Conservation (phyloP, 1,140 invertebrate genomes). For the Cydia fagiglandana region DNA sequence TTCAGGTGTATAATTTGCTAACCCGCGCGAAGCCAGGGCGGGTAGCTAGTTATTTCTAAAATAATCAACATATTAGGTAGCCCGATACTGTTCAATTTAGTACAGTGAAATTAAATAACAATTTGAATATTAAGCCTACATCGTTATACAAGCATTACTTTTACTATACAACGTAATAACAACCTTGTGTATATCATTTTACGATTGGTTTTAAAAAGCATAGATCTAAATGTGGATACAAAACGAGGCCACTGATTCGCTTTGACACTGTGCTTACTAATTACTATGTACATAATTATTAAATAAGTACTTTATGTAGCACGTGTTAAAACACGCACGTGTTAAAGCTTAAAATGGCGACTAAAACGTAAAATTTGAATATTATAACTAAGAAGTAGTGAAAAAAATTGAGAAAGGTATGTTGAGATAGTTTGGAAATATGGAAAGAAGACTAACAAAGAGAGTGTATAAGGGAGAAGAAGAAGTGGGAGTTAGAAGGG, state of each 20-base stretch:
- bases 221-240: not conserved
- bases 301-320: not conserved
- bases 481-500: too few relatives aligned
- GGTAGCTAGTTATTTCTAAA: not conserved
- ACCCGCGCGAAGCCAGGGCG: too few relatives aligned
- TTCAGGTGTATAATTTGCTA: too few relatives aligned
- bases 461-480: too few relatives aligned
- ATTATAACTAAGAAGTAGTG: too few relatives aligned
- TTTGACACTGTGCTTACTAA: not conserved
- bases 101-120: not conserved
- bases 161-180: not conserved
- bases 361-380: too few relatives aligned
- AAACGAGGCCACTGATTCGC: not conserved
- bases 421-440: too few relatives aligned
- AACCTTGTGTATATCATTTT: not conserved
- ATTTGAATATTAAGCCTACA: not conserved
- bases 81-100: not conserved
- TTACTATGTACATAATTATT: not conserved
- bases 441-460: too few relatives aligned
- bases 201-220: not conserved
- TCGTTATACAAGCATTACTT: not conserved
- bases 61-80: not conserved
- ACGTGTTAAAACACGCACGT: too few relatives aligned
- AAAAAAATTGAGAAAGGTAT: too few relatives aligned
- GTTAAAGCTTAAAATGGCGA: too few relatives aligned